Conservation (phyloP, 2,113 vertebrate species). For the Cyanoramphus novaezelandiae region DNA sequence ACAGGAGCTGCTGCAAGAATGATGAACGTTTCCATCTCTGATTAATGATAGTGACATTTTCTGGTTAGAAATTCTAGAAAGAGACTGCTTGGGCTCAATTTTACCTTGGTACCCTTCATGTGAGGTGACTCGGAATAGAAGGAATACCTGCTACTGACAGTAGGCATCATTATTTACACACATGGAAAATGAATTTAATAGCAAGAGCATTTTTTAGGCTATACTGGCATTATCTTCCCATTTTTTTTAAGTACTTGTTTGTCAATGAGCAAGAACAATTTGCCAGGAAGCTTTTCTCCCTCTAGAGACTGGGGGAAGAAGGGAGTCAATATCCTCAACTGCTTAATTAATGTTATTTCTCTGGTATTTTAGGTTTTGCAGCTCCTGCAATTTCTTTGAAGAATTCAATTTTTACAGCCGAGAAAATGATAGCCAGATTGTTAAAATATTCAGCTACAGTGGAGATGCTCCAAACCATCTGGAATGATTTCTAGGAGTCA, state of each 20-base stretch:
- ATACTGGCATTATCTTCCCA: neutral
- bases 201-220: neutral
- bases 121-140: neutral
- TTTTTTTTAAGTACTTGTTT: neutral
- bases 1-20: neutral
- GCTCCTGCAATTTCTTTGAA: slow-evolving; percentile 66
- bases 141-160: neutral
- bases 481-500: slow-evolving; percentile 73
- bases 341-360: slow-evolving; percentile 56
- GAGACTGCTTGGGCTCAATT: neutral
- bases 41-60: neutral
- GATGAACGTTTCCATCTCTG: neutral
- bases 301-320: neutral
- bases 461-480: slow-evolving; percentile 73
- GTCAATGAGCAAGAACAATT: neutral
- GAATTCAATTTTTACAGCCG: slow-evolving; percentile 23
- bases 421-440: slow-evolving; percentile 73
- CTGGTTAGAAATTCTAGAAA: neutral
- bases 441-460: slow-evolving; percentile 76
- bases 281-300: neutral
- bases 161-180: neutral
- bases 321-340: slow-evolving; percentile 27
- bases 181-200: neutral
- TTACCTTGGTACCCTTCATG: neutral
- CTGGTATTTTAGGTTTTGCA: slow-evolving; percentile 54